Evolutionary conservation across 1,140 invertebrate genomes (phyloP).

Genomic region (Drosophila pandora): DNA sequence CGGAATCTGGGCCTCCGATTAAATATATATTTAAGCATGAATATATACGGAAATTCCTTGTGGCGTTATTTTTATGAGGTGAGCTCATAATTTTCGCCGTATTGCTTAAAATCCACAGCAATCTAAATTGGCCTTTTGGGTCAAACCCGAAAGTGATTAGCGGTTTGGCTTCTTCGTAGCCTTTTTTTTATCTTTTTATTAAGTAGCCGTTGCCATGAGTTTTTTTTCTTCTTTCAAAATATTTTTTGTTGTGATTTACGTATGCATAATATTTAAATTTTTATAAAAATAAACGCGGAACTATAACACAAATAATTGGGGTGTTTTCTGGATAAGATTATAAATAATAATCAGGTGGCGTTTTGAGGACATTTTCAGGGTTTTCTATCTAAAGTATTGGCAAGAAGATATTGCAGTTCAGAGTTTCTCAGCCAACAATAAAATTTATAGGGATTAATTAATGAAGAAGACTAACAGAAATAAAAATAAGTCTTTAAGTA

Average conservation of each 20-base stretch:
- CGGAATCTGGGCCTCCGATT: conserved; percentile 63
- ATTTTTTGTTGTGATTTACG: neutral
- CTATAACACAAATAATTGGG: neutral
- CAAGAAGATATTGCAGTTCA: too few relatives aligned
- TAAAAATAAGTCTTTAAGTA: too few relatives aligned
- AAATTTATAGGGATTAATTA: too few relatives aligned
- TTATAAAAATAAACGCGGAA: neutral
- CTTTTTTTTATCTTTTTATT: conserved; percentile 9
- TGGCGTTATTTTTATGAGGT: conserved; percentile 74
- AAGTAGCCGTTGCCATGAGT: conserved; percentile 30
- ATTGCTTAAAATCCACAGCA: conserved; percentile 39
- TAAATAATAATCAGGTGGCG: too few relatives aligned
- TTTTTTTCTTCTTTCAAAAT: conserved; percentile 18
- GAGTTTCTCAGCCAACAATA: too few relatives aligned
- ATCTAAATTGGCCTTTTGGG: conserved; percentile 59
- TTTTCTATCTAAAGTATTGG: too few relatives aligned
- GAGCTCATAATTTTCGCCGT: conserved; percentile 71
- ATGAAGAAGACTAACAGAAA: too few relatives aligned
- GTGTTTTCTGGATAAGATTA: neutral
- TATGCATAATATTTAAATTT: conserved; percentile 1
- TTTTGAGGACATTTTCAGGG: too few relatives aligned
- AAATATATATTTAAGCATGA: conserved; percentile 46
- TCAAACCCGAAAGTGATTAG: conserved; percentile 52
- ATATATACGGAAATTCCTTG: conserved; percentile 60
- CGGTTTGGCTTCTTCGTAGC: conserved; percentile 6